Percentiles rank a stretch among this genome's conserved stretches.
Conservation (phyloP, 2,888 invertebrate genomes). For the Trachelus iudaicus region DNA sequence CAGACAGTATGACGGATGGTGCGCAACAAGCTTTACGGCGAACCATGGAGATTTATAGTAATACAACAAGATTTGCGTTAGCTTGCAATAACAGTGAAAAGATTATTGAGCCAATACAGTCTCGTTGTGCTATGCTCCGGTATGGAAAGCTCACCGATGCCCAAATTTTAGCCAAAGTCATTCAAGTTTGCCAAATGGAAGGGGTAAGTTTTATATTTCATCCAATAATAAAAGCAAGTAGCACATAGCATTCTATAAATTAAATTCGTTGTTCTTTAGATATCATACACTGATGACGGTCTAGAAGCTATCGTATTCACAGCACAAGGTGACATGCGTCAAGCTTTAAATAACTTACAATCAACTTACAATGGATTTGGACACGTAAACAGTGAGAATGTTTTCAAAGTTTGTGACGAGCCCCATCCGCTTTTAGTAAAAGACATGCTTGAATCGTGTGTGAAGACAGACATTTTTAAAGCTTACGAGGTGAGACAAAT, state of each 20-base stretch:
- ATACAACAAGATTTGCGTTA: conserved; percentile 95
- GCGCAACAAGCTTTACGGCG: conserved; percentile 97
- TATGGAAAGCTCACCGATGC: conserved; percentile 92
- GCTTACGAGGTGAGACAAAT: conserved; percentile 76
- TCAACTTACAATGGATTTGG: conserved; percentile 94
- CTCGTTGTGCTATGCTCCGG: conserved; percentile 95
- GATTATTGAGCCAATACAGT: conserved; percentile 99
- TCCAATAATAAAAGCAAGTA: neutral
- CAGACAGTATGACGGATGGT: conserved; percentile 99
- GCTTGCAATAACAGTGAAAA: conserved; percentile 99
- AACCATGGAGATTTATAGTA: conserved; percentile 98
- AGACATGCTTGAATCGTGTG: conserved; percentile 89
- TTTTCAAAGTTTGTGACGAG: conserved; percentile 99
- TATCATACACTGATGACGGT: conserved; percentile 91
- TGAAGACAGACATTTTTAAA: conserved; percentile 82
- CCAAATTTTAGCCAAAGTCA: conserved; percentile 85
- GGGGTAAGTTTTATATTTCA: conserved; percentile 67
- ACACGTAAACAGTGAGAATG: conserved; percentile 91
- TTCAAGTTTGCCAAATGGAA: conserved; percentile 81
- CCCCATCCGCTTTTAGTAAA: conserved; percentile 95
- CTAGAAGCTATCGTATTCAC: conserved; percentile 97
- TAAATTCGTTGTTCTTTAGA: conserved; percentile 50
- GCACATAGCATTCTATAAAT: neutral
- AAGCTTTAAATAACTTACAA: conserved; percentile 97
- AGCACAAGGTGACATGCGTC: conserved; percentile 98